Percentiles rank a stretch among this genome's conserved stretches.
These are phyloP conservation scores for Timema cristinae DNA, from an alignment of 2,888 invertebrate genomes.

Conservation along the genomic window DNA sequence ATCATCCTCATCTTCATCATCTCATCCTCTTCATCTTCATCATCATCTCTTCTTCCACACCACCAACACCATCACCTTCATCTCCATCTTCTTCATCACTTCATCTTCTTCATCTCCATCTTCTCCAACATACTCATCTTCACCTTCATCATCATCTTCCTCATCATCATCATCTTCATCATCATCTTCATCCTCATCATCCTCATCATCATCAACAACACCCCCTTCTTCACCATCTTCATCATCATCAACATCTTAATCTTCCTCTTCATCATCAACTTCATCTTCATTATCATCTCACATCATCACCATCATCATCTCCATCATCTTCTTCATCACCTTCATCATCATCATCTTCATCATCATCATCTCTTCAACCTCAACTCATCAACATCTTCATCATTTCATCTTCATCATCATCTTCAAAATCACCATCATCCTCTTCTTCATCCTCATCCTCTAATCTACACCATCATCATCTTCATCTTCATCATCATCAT, in stretches of 20 bases:
- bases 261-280: conserved; percentile 5
- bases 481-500: conserved; percentile 11
- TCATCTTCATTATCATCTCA: conserved; percentile 6
- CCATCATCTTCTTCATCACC: conserved; percentile 8
- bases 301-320: conserved; percentile 11
- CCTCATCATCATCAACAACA: conserved; percentile 19
- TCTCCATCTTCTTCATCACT: conserved; percentile 10
- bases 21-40: conserved; percentile 14
- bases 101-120: too few relatives aligned
- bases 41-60: conserved; percentile 19
- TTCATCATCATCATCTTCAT: conserved; percentile 11
- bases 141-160: conserved; percentile 14
- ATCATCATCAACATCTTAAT: conserved; percentile 19
- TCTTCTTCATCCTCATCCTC: conserved; percentile 11
- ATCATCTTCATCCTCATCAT: conserved; percentile 15
- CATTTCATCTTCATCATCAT: conserved; percentile 12
- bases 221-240: conserved; percentile 18
- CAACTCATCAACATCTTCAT: not conserved
- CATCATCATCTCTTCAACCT: not conserved
- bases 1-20: conserved; percentile 14
- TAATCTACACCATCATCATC: conserved; percentile 11
- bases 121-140: conserved; percentile 9
- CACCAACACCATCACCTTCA: conserved; percentile 13
- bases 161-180: conserved; percentile 14
- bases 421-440: conserved; percentile 7